Conservation (phyloP, 2,797 vertebrate genomes). For the Rousettus madagascariensis region DNA sequence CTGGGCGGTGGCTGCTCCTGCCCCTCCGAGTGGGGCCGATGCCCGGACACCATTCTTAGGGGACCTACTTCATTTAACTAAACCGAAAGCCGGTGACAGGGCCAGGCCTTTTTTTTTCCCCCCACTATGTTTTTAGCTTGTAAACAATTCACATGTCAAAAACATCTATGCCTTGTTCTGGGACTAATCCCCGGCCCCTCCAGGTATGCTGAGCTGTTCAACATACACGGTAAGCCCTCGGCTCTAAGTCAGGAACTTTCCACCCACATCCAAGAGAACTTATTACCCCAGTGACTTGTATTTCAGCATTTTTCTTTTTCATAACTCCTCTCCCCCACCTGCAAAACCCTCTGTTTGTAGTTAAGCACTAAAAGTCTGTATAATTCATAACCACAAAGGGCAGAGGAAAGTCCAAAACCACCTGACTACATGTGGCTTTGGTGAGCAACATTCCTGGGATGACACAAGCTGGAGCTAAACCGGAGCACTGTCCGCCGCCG, state of each 20-base stretch:
- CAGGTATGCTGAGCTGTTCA: slow-evolving; percentile 7
- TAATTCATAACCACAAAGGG: slow-evolving; percentile 79
- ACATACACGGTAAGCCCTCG: background rate
- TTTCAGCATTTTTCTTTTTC: slow-evolving; percentile 70
- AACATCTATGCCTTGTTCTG: slow-evolving; percentile 57
- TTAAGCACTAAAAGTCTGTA: slow-evolving; percentile 68
- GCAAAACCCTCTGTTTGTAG: slow-evolving; percentile 80
- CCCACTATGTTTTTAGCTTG: slow-evolving; percentile 55
- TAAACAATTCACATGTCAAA: slow-evolving; percentile 54
- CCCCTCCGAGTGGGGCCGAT: fast-evolving
- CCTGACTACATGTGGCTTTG: slow-evolving; percentile 57
- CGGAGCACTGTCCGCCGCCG: slow-evolving; percentile 74
- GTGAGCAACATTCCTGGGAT: slow-evolving; percentile 78
- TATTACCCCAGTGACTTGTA: slow-evolving; percentile 60
- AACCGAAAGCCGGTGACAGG: slow-evolving; percentile 34
- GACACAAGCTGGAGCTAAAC: slow-evolving; percentile 67
- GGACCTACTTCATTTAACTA: slow-evolving; percentile 4
- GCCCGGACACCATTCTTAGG: background rate
- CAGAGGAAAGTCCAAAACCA: slow-evolving; percentile 66
- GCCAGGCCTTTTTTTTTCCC: slow-evolving; percentile 26
- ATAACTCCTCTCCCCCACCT: slow-evolving; percentile 76
- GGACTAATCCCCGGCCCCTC: background rate
- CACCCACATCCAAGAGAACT: slow-evolving; percentile 59
- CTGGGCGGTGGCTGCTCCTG: background rate
- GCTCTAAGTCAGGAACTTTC: background rate